Conservation (phyloP, 2,113 vertebrate species). For the Orientallactaga bullata region DNA sequence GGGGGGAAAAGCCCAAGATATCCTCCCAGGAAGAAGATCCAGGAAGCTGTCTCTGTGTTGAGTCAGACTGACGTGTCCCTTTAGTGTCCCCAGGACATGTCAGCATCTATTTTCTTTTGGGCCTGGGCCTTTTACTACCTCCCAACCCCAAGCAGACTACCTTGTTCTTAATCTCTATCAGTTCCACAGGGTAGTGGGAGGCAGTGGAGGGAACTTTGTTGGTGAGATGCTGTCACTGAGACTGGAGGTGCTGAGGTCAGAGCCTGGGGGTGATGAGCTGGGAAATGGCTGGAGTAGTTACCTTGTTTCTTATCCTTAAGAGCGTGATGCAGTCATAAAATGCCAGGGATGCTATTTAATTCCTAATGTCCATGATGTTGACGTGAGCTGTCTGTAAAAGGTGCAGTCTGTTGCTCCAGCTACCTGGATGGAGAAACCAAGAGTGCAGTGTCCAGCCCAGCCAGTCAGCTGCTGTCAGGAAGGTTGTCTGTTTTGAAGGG, state of each 20-base stretch:
- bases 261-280: not conserved
- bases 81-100: no score
- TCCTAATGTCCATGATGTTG: not conserved
- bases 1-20: no score
- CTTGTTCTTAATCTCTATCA: no score
- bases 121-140: no score
- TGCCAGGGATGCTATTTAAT: not conserved
- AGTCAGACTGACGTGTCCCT: no score
- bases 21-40: no score
- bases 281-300: not conserved
- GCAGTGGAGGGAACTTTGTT: not conserved
- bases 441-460: not conserved
- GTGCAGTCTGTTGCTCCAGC: not conserved
- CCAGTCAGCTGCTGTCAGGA: not conserved
- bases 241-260: not conserved
- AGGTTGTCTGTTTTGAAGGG: not conserved
- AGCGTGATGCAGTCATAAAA: not conserved
- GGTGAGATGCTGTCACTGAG: fast-evolving
- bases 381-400: not conserved
- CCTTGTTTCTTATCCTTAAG: not conserved
- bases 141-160: no score
- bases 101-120: no score
- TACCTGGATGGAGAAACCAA: not conserved
- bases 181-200: no score
- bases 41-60: no score